A percentile compares a stretch with the other conserved stretches of the same genome.
phyloP scores from a whole-genome alignment of 2,113 vertebrate genomes.

The Cnemophilus loriae region DNA sequence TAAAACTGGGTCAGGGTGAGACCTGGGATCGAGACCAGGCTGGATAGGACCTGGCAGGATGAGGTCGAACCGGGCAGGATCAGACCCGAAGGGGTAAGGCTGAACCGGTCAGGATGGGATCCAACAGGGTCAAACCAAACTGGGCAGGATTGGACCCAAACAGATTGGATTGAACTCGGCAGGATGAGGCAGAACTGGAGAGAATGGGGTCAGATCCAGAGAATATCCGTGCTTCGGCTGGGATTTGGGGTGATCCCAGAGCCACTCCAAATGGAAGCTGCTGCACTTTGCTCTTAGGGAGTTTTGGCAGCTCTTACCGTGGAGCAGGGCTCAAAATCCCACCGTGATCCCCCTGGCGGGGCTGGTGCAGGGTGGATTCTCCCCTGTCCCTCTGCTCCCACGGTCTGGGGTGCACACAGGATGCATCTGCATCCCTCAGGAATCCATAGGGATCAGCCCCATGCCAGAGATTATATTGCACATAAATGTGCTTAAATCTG shows the following conservation, averaged over 20 bases:
- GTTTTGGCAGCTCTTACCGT: neutral
- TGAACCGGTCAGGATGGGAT: neutral
- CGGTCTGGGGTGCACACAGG: fast-evolving
- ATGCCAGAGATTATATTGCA: fast-evolving
- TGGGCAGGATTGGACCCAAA: neutral
- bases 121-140: fast-evolving
- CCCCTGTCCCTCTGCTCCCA: neutral
- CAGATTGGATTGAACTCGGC: neutral
- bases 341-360: fast-evolving
- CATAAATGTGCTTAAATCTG: neutral
- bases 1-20: too few species aligned
- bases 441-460: neutral
- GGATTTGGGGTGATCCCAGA: neutral
- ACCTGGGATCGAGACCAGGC: too few species aligned
- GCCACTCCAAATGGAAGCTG: neutral
- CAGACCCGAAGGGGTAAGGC: neutral
- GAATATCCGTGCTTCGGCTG: fast-evolving
- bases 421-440: neutral
- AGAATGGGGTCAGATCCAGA: neutral
- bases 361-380: fast-evolving
- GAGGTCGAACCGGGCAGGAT: fast-evolving
- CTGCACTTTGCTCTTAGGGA: neutral
- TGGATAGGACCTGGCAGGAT: fast-evolving
- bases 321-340: neutral
- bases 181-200: neutral